Evolutionary conservation across 2,888 invertebrate species (phyloP).

Genomic region (Apocheima hispidaria): DNA sequence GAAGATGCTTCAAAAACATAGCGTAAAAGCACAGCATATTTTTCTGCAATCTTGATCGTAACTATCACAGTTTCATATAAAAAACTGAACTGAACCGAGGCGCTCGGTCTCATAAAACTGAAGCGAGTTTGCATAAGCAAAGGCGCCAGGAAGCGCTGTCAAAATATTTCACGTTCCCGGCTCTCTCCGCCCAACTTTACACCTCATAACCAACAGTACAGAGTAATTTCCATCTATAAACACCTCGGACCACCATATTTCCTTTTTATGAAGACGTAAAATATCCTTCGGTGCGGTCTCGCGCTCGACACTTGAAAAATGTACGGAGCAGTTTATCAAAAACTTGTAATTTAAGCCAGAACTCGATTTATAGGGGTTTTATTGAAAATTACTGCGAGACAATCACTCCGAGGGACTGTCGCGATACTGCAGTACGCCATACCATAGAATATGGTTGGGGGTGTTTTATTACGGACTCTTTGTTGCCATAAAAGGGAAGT

Average conservation of each 20-base stretch:
- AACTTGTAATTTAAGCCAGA: constrained; percentile 50
- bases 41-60: constrained; percentile 11
- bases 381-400: constrained; percentile 48
- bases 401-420: constrained; percentile 34
- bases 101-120: constrained; percentile 30
- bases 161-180: constrained; percentile 38
- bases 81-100: constrained; percentile 16
- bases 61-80: constrained; percentile 15
- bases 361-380: constrained; percentile 51
- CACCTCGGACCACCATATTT: constrained; percentile 54
- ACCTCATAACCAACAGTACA: constrained; percentile 41
- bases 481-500: constrained; percentile 39
- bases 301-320: constrained; percentile 52
- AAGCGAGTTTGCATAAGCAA: constrained; percentile 32
- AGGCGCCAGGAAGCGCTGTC: constrained; percentile 28
- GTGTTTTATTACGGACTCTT: constrained; percentile 33
- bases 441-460: constrained; percentile 31
- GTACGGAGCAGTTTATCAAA: constrained; percentile 51
- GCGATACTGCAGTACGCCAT: constrained; percentile 24
- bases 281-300: constrained; percentile 45
- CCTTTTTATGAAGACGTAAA: constrained; percentile 66
- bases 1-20: neutral
- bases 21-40: constrained; percentile 1
- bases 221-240: constrained; percentile 46
- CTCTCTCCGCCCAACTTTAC: constrained; percentile 36